Percentiles rank a stretch among this genome's conserved stretches.
Evolutionary conservation across 2,113 vertebrate genomes (phyloP).

Genomic region (Hippoglossus stenolepis): DNA sequence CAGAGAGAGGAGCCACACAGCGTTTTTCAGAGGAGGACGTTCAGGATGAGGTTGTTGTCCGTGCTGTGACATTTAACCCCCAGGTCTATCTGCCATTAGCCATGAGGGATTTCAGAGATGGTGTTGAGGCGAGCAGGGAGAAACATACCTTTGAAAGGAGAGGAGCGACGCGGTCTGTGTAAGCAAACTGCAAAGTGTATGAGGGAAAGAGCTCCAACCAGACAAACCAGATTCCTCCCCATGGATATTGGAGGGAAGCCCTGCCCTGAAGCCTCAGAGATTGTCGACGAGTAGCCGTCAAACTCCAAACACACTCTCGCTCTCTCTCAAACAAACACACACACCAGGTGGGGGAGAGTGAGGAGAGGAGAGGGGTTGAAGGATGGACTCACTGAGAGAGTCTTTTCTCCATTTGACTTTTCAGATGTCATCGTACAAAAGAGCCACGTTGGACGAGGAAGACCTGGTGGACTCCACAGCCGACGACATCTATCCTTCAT

Average conservation of each 20-base stretch:
- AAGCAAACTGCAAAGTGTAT: background rate
- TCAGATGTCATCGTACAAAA: slow-evolving; percentile 96
- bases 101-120: slow-evolving; percentile 45
- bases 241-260: slow-evolving; percentile 62
- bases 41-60: slow-evolving; percentile 33
- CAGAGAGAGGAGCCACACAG: slow-evolving; percentile 16
- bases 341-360: background rate
- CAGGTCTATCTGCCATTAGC: background rate
- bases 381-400: slow-evolving; percentile 84
- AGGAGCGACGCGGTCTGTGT: slow-evolving; percentile 21
- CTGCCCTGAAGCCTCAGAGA: slow-evolving; percentile 35
- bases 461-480: slow-evolving; percentile 89
- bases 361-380: slow-evolving; percentile 14
- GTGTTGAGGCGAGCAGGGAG: slow-evolving; percentile 30
- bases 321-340: background rate
- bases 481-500: slow-evolving; percentile 89
- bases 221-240: slow-evolving; percentile 40
- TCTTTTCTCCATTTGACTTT: slow-evolving; percentile 86
- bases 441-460: slow-evolving; percentile 94
- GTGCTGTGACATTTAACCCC: slow-evolving; percentile 29
- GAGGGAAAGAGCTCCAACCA: slow-evolving; percentile 23
- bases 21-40: slow-evolving; percentile 32
- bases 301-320: background rate
- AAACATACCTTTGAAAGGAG: slow-evolving; percentile 36
- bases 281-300: slow-evolving; percentile 32